Conservation (phyloP, 2,888 invertebrate species). For the Harpalus rufipes region DNA sequence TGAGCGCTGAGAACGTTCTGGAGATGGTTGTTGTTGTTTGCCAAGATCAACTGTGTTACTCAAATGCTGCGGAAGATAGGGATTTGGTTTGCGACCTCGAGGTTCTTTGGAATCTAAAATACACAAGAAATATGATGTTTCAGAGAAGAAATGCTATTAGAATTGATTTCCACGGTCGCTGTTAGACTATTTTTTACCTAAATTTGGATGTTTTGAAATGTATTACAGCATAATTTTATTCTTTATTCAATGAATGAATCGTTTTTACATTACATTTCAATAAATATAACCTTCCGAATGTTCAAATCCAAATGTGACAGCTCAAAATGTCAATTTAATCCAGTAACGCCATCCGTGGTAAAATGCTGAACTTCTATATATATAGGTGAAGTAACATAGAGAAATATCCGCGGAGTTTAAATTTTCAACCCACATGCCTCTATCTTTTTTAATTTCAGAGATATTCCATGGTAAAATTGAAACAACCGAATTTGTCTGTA, state of each 20-base stretch:
- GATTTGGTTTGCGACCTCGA: conserved; percentile 69
- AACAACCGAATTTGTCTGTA: too few species aligned
- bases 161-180: too few species aligned
- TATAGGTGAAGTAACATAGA: too few species aligned
- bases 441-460: too few species aligned
- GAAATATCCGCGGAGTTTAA: too few species aligned
- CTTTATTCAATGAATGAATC: conserved; percentile 73
- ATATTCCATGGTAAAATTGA: too few species aligned
- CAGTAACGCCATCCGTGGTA: background rate
- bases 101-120: background rate
- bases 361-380: background rate
- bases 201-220: conserved; percentile 27
- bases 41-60: conserved; percentile 90
- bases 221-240: background rate
- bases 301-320: background rate
- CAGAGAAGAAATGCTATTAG: too few species aligned
- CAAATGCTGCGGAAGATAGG: conserved; percentile 82
- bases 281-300: conserved; percentile 67
- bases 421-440: too few species aligned
- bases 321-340: too few species aligned
- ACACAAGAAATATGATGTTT: too few species aligned
- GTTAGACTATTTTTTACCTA: too few species aligned
- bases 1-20: conserved; percentile 84
- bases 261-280: conserved; percentile 47
- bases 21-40: conserved; percentile 82